Base-by-base conservation (phyloP, 2,113 vertebrate genomes). In the Chamaea fasciata region DNA sequence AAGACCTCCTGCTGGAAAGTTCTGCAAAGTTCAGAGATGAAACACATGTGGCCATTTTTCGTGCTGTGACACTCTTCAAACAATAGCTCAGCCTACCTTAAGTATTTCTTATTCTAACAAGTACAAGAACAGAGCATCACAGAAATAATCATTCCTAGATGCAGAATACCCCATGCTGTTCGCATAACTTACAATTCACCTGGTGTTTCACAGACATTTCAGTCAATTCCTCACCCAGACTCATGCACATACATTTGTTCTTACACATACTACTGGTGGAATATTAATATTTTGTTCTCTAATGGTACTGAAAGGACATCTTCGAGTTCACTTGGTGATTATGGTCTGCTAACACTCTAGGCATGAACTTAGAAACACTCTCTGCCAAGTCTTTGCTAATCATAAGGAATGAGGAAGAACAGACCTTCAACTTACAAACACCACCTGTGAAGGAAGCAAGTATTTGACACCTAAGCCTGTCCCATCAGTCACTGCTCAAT, bases 151-250 rank as follows among this genome's bases (percentile, higher is more conserved):
- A 59, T 10, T 87, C 39, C 15, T 47, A 37, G 10, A 57, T 56
- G 24, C 37, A 24, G 39, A 84, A 94, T 35, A 39, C 3, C 22
- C 23, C 13, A 50, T 4, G 5, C 9, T 10, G 4, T n/a, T 76
- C 9, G 4, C 2, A 0, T 10, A 44, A 78, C 5, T 44, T 75
- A 9, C 0, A 0, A 76, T 53, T 73, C 19, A 84, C 11, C 10
- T 33, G 26, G 9, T 15, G 5, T 44, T 42, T 70, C 31, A 70
- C 3, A 71, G 15, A 71, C 27, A 39, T 27, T 53, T 83, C 71
- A 79, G 28, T 46, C 26, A 46, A 39, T 41, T 82, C 52, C 49
- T 68, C 17, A 31, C 6, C 21, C 30, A 78, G 28, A 63, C 24
- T 20, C 37, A 47, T 0, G 0, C 5, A 56, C 2, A 7, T 28